phyloP scores from a whole-genome alignment of 2,797 vertebrate genomes.

The Merluccius polli region DNA sequence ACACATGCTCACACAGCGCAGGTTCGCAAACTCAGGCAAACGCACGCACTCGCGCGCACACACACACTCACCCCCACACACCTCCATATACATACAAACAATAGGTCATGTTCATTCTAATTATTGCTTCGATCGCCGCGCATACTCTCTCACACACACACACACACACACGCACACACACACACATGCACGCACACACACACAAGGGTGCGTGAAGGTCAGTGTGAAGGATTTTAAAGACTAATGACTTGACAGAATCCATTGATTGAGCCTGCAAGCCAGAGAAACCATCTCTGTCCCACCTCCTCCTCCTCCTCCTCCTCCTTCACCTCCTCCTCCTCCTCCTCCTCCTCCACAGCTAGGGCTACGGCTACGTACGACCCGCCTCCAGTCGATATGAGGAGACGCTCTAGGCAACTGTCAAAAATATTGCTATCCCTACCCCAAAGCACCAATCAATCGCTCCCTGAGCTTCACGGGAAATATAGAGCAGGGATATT shows the following conservation, averaged over 20 bases:
- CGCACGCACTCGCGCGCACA: not conserved
- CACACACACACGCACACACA: conserved; percentile 8
- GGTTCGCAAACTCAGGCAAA: no score
- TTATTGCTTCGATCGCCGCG: not conserved
- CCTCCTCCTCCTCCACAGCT: not conserved
- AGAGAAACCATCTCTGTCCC: conserved; percentile 44
- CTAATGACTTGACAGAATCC: conserved; percentile 59
- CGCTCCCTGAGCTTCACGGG: conserved; percentile 12
- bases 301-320: not conserved
- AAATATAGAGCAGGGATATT: no score
- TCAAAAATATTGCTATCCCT: conserved; percentile 38
- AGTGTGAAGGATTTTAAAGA: conserved; percentile 40
- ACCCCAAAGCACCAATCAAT: conserved; percentile 50
- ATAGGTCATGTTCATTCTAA: not conserved
- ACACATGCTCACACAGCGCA: not conserved
- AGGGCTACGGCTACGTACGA: conserved; percentile 20
- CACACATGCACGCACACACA: conserved; percentile 8
- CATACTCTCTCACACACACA: conserved; percentile 7
- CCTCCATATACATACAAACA: not conserved
- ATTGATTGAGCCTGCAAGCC: conserved; percentile 57
- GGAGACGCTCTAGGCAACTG: conserved; percentile 47
- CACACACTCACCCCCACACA: conserved; percentile 1
- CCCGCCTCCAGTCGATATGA: conserved; percentile 38
- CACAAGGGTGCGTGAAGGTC: conserved; percentile 50
- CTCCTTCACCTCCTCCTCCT: no score